Conservation (phyloP, 2,888 invertebrate genomes). For the Archips crataeganus region DNA sequence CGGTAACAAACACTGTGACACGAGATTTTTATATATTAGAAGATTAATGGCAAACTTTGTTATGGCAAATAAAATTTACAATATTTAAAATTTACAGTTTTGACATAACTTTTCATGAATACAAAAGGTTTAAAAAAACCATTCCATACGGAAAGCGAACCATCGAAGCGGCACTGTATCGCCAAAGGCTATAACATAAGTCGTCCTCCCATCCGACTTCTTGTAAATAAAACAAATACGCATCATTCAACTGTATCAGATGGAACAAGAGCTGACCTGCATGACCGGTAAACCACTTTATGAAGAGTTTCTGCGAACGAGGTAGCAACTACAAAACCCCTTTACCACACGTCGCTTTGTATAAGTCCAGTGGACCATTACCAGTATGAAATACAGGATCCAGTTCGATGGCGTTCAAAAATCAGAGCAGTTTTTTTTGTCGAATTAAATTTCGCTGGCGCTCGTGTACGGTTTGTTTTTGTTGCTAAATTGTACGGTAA, state of each 20-base stretch:
- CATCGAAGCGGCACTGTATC: not conserved
- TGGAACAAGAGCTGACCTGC: conserved; percentile 34
- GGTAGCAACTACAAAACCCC: conserved; percentile 19
- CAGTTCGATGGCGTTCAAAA: conserved; percentile 40
- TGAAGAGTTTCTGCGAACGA: conserved; percentile 40
- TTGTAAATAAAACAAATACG: conserved; percentile 24
- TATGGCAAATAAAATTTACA: no score
- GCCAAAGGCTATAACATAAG: not conserved
- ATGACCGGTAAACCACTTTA: conserved; percentile 31
- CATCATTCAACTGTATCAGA: conserved; percentile 42
- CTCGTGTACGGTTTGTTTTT: conserved; percentile 30
- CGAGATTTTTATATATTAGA: no score
- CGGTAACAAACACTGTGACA: no score
- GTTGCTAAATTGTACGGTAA: conserved; percentile 11
- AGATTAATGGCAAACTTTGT: no score
- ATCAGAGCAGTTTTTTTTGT: conserved; percentile 40
- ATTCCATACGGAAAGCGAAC: not conserved
- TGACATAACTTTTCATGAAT: no score
- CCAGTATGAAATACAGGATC: conserved; percentile 37
- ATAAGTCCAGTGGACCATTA: conserved; percentile 36
- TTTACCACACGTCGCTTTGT: conserved; percentile 30
- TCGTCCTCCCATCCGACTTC: not conserved
- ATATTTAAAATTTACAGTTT: no score
- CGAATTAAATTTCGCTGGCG: conserved; percentile 18
- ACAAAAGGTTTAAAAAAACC: not conserved